A percentile compares a stretch with the other conserved stretches of the same genome.
Evolutionary conservation across 2,888 invertebrate species (phyloP).

Genomic region (Lasioglossum pauxillum): DNA sequence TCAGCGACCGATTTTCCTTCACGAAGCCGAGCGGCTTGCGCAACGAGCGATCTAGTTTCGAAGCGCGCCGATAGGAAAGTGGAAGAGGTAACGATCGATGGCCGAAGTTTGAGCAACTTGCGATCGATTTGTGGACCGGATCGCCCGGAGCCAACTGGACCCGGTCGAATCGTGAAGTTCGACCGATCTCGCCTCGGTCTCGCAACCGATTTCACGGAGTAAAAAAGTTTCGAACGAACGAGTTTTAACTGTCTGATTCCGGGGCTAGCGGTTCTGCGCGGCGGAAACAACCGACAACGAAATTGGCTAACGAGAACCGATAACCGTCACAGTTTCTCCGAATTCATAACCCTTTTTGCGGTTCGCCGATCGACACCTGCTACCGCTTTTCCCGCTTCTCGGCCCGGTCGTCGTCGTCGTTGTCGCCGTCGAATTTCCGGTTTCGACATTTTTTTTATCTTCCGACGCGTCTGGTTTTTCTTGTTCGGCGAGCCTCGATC

Average conservation of each 20-base stretch:
- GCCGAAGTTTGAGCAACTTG: constrained; percentile 60
- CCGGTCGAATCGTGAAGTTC: constrained; percentile 60
- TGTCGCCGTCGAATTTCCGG: constrained; percentile 17
- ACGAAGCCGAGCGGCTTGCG: constrained; percentile 13
- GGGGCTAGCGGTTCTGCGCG: not conserved
- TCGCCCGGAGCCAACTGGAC: constrained; percentile 39
- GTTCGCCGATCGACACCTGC: constrained; percentile 31
- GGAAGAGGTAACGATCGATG: constrained; percentile 42
- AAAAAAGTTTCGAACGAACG: constrained; percentile 12
- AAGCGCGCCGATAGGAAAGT: constrained; percentile 37
- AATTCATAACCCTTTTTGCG: constrained; percentile 49
- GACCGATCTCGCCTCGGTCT: constrained; percentile 41
- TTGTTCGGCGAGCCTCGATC: not conserved
- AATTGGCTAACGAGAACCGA: constrained; percentile 58
- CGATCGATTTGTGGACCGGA: constrained; percentile 18
- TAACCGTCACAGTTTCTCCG: constrained; percentile 59
- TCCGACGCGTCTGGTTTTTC: not conserved
- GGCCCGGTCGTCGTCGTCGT: not conserved
- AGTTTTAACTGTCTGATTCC: constrained; percentile 1
- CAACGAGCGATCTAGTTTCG: constrained; percentile 58
- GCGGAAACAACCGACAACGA: constrained; percentile 40
- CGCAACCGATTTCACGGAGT: constrained; percentile 51
- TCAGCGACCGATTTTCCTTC: constrained; percentile 7
- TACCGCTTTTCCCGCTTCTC: constrained; percentile 38
- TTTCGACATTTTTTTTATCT: constrained; percentile 1